A percentile compares a stretch with the other conserved stretches of the same genome.
These are phyloP conservation scores for Chloroceryle inda DNA, from an alignment of 2,797 vertebrate species.

Conservation along the genomic window DNA sequence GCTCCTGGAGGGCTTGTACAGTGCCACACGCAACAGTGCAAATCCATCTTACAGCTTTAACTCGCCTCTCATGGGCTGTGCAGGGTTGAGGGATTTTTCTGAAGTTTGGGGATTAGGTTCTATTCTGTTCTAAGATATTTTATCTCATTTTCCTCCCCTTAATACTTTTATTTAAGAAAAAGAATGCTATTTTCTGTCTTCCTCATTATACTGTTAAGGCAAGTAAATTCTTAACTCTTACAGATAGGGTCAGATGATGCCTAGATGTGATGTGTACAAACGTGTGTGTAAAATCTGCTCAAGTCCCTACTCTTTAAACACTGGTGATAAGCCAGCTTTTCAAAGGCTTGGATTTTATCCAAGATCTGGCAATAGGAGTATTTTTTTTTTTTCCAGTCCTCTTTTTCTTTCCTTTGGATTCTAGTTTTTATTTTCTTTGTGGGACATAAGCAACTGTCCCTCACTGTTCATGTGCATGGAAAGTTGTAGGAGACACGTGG, in stretches of 20 bases:
- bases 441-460: background rate
- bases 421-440: background rate
- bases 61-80: background rate
- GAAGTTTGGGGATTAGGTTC: background rate
- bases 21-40: background rate
- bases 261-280: background rate
- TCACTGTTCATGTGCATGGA: fast-evolving
- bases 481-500: background rate
- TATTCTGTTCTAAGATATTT: background rate
- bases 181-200: background rate
- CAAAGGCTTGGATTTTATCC: background rate
- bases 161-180: background rate
- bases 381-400: background rate
- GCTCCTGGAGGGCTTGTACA: background rate
- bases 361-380: background rate
- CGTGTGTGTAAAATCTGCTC: background rate
- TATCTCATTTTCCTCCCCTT: background rate
- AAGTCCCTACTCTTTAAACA: background rate
- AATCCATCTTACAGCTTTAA: background rate
- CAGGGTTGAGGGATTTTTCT: background rate
- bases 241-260: background rate
- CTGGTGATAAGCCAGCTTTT: background rate
- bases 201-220: background rate
- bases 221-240: background rate
- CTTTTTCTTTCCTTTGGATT: background rate